Conservation (phyloP, 2,888 invertebrate genomes). For the Serrognathus titanus region DNA sequence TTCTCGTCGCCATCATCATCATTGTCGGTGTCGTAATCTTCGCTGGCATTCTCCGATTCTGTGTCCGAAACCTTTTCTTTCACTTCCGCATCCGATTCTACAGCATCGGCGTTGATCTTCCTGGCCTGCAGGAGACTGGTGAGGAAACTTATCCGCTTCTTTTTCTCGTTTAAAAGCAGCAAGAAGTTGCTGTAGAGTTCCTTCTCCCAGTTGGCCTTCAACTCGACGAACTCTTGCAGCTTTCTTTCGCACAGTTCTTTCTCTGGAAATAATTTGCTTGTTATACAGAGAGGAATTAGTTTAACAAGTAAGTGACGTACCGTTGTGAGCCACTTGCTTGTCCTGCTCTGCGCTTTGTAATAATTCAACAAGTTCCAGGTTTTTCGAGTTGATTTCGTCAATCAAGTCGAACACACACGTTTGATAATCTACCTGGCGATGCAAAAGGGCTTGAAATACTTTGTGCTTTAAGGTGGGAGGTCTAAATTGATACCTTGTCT, state of each 20-base stretch:
- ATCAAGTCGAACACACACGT: constrained; percentile 21
- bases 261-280: too few relatives aligned
- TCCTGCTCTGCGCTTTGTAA: constrained; percentile 13
- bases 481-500: constrained; percentile 18
- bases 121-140: constrained; percentile 36
- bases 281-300: too few relatives aligned
- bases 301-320: constrained; percentile 15
- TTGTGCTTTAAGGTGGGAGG: not conserved
- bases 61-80: constrained; percentile 25
- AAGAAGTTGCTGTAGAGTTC: constrained; percentile 38
- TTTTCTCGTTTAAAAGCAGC: constrained; percentile 42
- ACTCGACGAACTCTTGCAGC: constrained; percentile 20
- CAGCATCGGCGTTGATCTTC: constrained; percentile 4
- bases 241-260: constrained; percentile 18
- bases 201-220: constrained; percentile 29
- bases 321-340: constrained; percentile 10
- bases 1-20: not conserved
- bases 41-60: constrained; percentile 22
- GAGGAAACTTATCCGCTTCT: constrained; percentile 40
- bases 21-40: constrained; percentile 8
- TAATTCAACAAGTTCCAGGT: constrained; percentile 4
- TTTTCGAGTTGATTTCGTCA: constrained; percentile 20
- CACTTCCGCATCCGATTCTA: constrained; percentile 4
- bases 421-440: constrained; percentile 24
- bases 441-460: not conserved